Percentiles rank a stretch among this genome's conserved stretches.
Evolutionary conservation across 2,113 vertebrate species (phyloP).

Genomic region (Platysteira castanea): DNA sequence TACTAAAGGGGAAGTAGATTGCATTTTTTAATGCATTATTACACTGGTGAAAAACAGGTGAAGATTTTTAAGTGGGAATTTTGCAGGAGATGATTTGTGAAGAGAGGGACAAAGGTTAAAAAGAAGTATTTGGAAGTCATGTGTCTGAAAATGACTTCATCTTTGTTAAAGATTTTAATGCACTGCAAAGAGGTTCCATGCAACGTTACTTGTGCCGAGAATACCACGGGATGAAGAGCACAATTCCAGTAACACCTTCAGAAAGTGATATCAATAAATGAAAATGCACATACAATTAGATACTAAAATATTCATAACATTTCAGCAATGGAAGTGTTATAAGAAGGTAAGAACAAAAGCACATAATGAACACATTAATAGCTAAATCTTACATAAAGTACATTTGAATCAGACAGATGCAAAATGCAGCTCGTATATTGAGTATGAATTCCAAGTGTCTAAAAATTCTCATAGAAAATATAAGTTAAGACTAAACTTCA

Average conservation of each 20-base stretch:
- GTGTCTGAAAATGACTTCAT: background rate
- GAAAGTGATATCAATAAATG: constrained; percentile 50
- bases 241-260: constrained; percentile 60
- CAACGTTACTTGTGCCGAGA: background rate
- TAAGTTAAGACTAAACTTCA: background rate
- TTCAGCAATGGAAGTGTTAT: constrained; percentile 48
- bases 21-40: background rate
- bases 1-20: background rate
- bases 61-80: background rate
- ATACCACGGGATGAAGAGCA: background rate
- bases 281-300: constrained; percentile 46
- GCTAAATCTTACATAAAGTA: background rate
- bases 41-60: background rate
- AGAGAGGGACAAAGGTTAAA: background rate
- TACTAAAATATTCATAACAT: constrained; percentile 64
- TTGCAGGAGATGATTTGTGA: constrained; percentile 31
- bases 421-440: background rate
- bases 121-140: background rate
- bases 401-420: background rate
- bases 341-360: constrained; percentile 62
- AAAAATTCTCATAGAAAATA: background rate
- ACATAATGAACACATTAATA: constrained; percentile 34
- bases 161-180: background rate
- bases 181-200: background rate
- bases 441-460: background rate